phyloP scores from a whole-genome alignment of 2,113 vertebrate species.

The Sylvia atricapilla region DNA sequence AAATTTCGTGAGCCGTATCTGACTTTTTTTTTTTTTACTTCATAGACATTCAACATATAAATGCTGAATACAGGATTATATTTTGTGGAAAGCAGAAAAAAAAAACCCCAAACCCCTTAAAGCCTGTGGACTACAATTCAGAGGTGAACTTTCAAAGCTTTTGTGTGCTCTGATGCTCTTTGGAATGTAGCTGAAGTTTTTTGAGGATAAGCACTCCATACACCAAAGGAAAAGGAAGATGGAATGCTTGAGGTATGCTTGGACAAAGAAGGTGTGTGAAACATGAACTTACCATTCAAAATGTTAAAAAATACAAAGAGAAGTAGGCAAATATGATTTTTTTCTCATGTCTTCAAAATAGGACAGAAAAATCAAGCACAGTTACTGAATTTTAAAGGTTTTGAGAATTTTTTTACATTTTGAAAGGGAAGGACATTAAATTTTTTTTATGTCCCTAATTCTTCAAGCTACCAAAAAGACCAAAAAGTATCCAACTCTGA shows the following conservation, averaged over 20 bases:
- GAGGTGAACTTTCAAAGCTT: not conserved
- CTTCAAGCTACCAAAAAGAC: not conserved
- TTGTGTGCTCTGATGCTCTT: not conserved
- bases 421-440: not conserved
- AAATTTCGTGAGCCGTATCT: not conserved
- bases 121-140: not conserved
- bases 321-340: not conserved
- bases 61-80: not conserved
- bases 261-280: not conserved
- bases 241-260: not conserved
- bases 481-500: not conserved
- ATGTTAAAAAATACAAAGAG: not conserved
- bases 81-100: not conserved
- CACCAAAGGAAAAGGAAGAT: not conserved
- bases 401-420: not conserved
- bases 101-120: not conserved
- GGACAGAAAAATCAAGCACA: not conserved
- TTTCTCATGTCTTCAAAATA: not conserved
- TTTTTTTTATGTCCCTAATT: not conserved
- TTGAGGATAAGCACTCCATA: not conserved
- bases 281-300: not conserved
- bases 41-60: not conserved
- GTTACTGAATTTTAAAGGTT: not conserved
- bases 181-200: not conserved
- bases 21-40: not conserved